Evolutionary conservation across 1,140 invertebrate species (phyloP), one percentile per base, ranked within the genome.

Genomic region (Macrobrachium nipponense): DNA sequence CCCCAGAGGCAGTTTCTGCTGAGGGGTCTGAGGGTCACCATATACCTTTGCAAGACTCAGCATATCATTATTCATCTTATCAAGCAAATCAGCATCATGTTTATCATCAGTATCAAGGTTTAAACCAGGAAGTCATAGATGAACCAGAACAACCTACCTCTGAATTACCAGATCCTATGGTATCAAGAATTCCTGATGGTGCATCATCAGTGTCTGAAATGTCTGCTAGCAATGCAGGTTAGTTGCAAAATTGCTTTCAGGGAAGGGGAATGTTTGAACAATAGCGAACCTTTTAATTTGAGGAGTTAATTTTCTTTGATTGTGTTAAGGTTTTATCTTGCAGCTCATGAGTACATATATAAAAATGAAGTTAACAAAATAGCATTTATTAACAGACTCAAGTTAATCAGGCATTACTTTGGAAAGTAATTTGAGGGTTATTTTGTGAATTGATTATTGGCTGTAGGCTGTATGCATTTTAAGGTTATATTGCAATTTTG

Each of bases 181-280:
- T 75, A 15, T 80, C 78, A 44, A 86, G 84, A 72, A 86, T 86
- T 44, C 84, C 84, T 20, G 84, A 86, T 80, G 84, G 84, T n/a
- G 84, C 84, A n/a, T 86, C 84, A 11, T 86, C 84, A 6, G 70
- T 80, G 8, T 76, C 84, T 62, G 84, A 86, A 73, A 64, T 18
- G n/a, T 66, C 77, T 12, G 7, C 77, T 75, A 64, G 36, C 20
- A 17, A 27, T 20, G 20, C 59, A 85, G 76, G 82, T 79, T 43
- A 62, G 75, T 23, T 70, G 15, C 6, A 15, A 70, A 23, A 8
- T 15, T 43, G 36, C 17, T n/a, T 70, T 23, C 5, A 11, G 15
- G 10, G 8, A 2, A 68, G 12, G 20, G 12, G 20, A 10, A 6
- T 3, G 12, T 51, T 51, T 51, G 7, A 12, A 6, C 7, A 10